phyloP scores from a whole-genome alignment of 2,888 invertebrate genomes.

The Merodon equestris region DNA sequence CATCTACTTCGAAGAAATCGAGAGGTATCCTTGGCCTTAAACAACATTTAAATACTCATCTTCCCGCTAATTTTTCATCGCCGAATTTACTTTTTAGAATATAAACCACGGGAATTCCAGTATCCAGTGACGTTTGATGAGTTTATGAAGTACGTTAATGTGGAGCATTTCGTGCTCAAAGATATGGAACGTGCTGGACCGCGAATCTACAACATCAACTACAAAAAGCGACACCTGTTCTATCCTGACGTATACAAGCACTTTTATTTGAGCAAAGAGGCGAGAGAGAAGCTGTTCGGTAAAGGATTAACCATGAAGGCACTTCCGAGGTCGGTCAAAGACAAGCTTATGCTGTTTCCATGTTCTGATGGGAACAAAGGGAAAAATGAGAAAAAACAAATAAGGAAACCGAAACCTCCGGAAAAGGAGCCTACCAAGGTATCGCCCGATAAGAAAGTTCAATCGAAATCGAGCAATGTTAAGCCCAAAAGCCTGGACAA shows the following conservation, averaged over 20 bases:
- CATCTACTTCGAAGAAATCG: slow-evolving; percentile 28
- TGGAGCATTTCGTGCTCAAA: slow-evolving; percentile 22
- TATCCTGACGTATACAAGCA: slow-evolving; percentile 27
- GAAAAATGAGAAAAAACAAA: too few species aligned
- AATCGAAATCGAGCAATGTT: not conserved
- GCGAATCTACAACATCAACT: slow-evolving; percentile 21
- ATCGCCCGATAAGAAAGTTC: not conserved
- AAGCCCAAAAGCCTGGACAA: not conserved
- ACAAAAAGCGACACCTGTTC: slow-evolving; percentile 15
- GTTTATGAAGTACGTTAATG: slow-evolving; percentile 39
- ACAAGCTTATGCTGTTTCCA: slow-evolving; percentile 25
- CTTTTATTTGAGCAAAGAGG: slow-evolving; percentile 26
- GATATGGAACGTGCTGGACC: slow-evolving; percentile 44
- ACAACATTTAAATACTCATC: not conserved
- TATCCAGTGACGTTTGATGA: slow-evolving; percentile 47
- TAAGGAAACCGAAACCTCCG: not conserved
- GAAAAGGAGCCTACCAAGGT: not conserved
- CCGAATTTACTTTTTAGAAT: not conserved
- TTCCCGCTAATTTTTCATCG: too few species aligned
- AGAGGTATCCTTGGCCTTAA: not conserved
- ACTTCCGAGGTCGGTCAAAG: slow-evolving; percentile 35
- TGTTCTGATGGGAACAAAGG: too few species aligned
- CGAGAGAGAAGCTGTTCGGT: slow-evolving; percentile 8
- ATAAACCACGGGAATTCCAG: not conserved
- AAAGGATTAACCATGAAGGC: slow-evolving; percentile 43